Percentiles rank a stretch among this genome's conserved stretches.
These are phyloP conservation scores for Linurgus olivaceus DNA, from an alignment of 2,797 vertebrate genomes.

Conservation along the genomic window DNA sequence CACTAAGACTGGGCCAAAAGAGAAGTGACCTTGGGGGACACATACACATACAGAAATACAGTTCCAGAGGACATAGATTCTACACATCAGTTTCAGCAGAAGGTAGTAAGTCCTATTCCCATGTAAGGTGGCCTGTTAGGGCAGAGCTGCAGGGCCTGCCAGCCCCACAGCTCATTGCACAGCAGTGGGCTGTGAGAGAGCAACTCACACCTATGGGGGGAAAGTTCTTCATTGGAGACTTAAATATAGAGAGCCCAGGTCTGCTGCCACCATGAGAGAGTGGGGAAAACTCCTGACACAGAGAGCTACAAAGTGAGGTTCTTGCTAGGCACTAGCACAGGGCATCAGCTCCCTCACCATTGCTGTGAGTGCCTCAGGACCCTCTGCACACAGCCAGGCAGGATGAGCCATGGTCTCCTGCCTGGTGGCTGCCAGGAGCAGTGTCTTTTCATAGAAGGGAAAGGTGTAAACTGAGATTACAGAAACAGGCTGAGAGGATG, in stretches of 20 bases:
- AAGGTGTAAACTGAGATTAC: not conserved
- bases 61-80: not conserved
- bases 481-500: not conserved
- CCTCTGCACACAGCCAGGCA: not conserved
- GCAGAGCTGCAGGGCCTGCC: not conserved
- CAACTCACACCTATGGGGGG: rapidly evolving
- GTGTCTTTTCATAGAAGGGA: not conserved
- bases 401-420: rapidly evolving
- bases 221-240: not conserved
- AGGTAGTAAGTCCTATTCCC: not conserved
- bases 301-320: not conserved
- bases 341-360: not conserved
- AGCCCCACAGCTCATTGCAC: not conserved
- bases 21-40: not conserved
- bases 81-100: not conserved
- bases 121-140: rapidly evolving
- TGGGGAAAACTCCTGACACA: not conserved
- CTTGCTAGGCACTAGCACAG: not conserved
- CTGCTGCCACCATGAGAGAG: not conserved
- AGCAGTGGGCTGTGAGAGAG: rapidly evolving
- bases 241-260: not conserved
- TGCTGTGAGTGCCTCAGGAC: not conserved
- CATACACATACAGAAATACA: not conserved
- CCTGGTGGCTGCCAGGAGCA: not conserved
- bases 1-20: not conserved